A percentile compares a stretch with the other conserved stretches of the same genome.
phyloP scores from a whole-genome alignment of 2,113 vertebrate species.

The Orientallactaga bullata region DNA sequence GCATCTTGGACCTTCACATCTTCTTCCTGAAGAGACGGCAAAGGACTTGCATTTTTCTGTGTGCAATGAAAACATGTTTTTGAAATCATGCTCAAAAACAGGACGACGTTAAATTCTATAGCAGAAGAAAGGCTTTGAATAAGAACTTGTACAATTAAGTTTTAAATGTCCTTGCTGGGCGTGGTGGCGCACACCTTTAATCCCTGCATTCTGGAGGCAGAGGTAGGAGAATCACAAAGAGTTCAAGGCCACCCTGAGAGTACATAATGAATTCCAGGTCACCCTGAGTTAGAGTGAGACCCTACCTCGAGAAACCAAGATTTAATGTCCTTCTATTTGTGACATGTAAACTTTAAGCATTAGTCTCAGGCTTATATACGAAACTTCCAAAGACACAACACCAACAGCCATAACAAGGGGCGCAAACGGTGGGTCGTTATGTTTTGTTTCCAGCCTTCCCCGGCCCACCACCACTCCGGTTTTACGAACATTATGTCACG shows the following conservation, averaged over 20 bases:
- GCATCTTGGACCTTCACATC: not conserved
- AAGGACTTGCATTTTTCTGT: slow-evolving; percentile 42
- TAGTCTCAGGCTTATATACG: not conserved
- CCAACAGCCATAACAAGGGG: not conserved
- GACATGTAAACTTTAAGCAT: slow-evolving; percentile 15
- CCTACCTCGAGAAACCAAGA: not conserved
- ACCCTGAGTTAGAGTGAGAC: not conserved
- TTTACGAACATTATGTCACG: not conserved
- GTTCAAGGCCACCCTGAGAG: no score
- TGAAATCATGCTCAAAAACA: not conserved
- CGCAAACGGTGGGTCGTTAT: not conserved
- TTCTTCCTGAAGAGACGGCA: slow-evolving; percentile 2
- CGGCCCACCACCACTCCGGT: not conserved
- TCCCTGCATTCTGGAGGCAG: no score
- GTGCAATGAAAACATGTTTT: not conserved
- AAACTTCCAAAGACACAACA: not conserved
- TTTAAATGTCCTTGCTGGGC: no score
- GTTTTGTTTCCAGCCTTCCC: not conserved
- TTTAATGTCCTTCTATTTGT: not conserved
- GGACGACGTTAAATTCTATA: not conserved
- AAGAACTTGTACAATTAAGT: not conserved
- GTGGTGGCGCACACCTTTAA: no score
- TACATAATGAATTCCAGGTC: no score
- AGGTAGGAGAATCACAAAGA: no score
- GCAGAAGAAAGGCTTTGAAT: not conserved